Evolutionary conservation across 2,797 vertebrate genomes (phyloP).

Genomic region (Tokudaia muenninki): DNA sequence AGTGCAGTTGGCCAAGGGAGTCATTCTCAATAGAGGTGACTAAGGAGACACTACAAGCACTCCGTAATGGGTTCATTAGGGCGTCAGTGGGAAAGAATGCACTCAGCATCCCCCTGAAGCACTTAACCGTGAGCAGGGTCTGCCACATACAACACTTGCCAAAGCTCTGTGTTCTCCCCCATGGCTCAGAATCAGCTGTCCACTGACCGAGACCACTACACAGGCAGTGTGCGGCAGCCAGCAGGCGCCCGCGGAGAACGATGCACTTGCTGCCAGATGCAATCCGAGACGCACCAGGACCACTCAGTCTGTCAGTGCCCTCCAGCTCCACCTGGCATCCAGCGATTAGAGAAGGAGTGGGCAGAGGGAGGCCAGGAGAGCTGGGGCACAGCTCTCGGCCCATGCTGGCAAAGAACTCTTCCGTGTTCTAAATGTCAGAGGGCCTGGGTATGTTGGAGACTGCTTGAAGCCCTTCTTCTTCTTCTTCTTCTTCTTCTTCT

Average conservation of each 20-base stretch:
- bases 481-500: background rate
- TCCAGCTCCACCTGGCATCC: constrained; percentile 48
- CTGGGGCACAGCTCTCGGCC: background rate
- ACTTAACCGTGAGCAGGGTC: background rate
- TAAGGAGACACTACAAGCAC: background rate
- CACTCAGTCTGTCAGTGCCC: constrained; percentile 60
- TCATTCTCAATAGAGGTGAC: constrained; percentile 46
- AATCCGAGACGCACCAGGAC: constrained; percentile 36
- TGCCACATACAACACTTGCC: background rate
- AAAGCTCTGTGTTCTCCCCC: background rate
- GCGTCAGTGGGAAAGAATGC: constrained; percentile 13
- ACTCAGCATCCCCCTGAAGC: constrained; percentile 12
- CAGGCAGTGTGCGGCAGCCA: background rate
- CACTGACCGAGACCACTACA: constrained; percentile 38
- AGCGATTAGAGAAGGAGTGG: background rate
- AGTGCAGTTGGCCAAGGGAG: constrained; percentile 15
- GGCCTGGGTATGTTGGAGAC: background rate
- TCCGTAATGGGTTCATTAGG: constrained; percentile 7
- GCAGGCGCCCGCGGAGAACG: constrained; percentile 19
- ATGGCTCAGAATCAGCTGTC: constrained; percentile 10
- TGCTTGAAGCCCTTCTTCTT: background rate
- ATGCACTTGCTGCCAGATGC: constrained; percentile 30
- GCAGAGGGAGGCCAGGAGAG: background rate
- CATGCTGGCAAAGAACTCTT: background rate
- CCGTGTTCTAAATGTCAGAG: background rate